These are phyloP conservation scores for Actinostola sp. DNA, from an alignment of 92 coral and sea anemone species.

Conservation along the genomic window DNA sequence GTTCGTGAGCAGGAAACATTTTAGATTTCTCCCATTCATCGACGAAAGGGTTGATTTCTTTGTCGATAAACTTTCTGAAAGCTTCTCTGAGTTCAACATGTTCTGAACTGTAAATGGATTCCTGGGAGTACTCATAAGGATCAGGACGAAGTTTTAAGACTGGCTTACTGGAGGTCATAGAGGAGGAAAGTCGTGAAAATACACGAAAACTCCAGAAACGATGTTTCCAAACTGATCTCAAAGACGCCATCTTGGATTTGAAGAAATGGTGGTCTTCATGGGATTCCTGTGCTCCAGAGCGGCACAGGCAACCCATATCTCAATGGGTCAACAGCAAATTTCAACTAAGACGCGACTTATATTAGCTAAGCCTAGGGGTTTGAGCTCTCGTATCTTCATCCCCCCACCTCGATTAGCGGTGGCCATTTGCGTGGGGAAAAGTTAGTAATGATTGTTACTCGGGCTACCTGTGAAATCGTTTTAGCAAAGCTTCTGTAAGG, in stretches of 20 bases:
- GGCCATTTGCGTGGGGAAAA: no score
- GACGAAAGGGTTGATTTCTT: conserved; percentile 94
- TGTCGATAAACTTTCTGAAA: conserved; percentile 86
- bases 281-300: no score
- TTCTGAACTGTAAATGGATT: conserved; percentile 83
- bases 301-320: no score
- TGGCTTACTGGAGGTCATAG: conserved; percentile 38
- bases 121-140: conserved; percentile 75
- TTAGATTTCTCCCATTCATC: conserved; percentile 96
- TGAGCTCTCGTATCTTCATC: no score
- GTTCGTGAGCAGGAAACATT: conserved; percentile 92
- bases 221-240: conserved; percentile 9
- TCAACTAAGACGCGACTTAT: no score
- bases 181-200: conserved; percentile 52
- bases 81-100: conserved; percentile 86
- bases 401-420: no score
- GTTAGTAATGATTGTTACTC: no score
- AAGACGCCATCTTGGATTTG: conserved; percentile 72
- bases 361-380: no score
- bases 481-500: no score
- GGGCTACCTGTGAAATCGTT: no score
- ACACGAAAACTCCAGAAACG: conserved; percentile 34
- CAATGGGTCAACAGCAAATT: no score
- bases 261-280: no score
- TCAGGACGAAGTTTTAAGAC: conserved; percentile 63